These are phyloP conservation scores for Aphaenogaster floridana DNA, from an alignment of 1,140 invertebrate genomes.

Conservation along the genomic window DNA sequence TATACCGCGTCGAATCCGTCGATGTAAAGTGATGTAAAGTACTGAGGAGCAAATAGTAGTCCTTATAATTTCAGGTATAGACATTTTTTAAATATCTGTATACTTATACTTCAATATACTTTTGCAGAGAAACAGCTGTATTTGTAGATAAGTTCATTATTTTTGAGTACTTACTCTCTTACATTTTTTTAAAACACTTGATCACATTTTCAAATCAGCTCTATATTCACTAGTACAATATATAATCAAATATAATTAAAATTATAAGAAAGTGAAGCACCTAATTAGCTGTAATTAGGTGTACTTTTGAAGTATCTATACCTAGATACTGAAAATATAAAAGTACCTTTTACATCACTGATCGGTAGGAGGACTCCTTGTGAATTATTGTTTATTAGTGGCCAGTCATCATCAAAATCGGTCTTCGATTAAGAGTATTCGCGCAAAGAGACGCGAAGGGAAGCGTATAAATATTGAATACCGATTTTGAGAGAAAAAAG, in stretches of 20 bases:
- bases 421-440: conserved; percentile 50
- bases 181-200: neutral
- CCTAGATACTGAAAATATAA: neutral
- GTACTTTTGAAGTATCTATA: conserved; percentile 13
- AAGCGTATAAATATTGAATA: conserved; percentile 54
- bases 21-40: conserved; percentile 11
- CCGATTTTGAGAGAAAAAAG: conserved; percentile 59
- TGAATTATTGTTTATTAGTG: conserved; percentile 52
- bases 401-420: conserved; percentile 69
- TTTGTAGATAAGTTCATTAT: neutral
- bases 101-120: neutral
- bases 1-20: conserved; percentile 5
- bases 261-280: neutral
- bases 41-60: conserved; percentile 4
- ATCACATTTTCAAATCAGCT: neutral
- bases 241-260: conserved; percentile 1
- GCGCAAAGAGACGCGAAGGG: neutral
- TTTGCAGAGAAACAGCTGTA: neutral
- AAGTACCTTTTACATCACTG: conserved; percentile 20
- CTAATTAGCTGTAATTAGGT: neutral
- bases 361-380: conserved; percentile 4
- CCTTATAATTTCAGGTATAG: neutral
- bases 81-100: neutral
- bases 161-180: neutral
- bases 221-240: neutral